Conservation (phyloP, 2,888 invertebrate species). For the Hyppa rectilinea region DNA sequence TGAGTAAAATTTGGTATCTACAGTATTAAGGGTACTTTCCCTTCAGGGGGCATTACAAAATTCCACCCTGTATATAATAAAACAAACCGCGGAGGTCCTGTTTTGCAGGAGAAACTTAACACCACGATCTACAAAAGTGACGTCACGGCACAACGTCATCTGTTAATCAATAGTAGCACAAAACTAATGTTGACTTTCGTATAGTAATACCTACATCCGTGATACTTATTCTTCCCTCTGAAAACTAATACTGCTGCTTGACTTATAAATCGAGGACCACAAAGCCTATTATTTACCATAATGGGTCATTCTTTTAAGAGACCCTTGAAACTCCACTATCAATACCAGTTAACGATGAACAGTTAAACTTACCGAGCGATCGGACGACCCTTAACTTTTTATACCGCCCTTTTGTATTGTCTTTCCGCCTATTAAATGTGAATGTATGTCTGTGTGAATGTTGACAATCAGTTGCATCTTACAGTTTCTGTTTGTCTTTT, state of each 20-base stretch:
- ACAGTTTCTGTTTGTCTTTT: no score
- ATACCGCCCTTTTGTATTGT: slow-evolving; percentile 19
- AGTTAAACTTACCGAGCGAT: slow-evolving; percentile 23
- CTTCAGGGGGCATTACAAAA: no score
- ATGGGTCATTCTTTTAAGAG: slow-evolving; percentile 14
- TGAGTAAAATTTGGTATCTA: no score
- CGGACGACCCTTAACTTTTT: slow-evolving; percentile 35
- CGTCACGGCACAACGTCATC: no score
- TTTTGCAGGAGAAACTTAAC: no score
- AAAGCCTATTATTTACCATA: slow-evolving; percentile 42
- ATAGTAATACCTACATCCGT: no score
- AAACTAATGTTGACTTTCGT: no score
- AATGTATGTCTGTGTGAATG: slow-evolving; percentile 1
- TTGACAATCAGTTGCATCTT: not conserved
- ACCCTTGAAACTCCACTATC: slow-evolving; percentile 35
- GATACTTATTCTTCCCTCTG: slow-evolving; percentile 3
- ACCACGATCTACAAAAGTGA: no score
- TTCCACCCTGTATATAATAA: no score
- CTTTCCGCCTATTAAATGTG: not conserved
- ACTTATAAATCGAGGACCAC: slow-evolving; percentile 30
- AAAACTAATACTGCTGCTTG: slow-evolving; percentile 17
- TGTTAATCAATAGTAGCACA: no score
- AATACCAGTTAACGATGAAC: slow-evolving; percentile 35
- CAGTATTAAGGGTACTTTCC: no score
- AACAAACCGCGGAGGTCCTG: no score